Evolutionary conservation across 2,113 vertebrate species (phyloP).

Genomic region (Dicerorhinus sumatrensis): DNA sequence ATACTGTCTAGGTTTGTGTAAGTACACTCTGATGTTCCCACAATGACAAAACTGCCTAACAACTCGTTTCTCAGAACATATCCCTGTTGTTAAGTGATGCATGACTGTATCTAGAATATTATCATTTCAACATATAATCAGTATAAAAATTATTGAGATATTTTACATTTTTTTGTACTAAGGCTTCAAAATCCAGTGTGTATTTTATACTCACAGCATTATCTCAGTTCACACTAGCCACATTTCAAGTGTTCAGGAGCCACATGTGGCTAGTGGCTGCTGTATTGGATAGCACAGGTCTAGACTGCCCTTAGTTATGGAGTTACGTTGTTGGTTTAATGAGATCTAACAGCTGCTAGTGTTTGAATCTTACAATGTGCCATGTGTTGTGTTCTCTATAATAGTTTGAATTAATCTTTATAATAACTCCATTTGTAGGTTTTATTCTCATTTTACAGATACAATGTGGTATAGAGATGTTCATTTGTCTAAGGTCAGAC

Average conservation of each 20-base stretch:
- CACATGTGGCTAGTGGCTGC: not conserved
- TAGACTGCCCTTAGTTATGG: not conserved
- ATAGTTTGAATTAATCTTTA: conserved; percentile 29
- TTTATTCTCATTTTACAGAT: conserved; percentile 36
- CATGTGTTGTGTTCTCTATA: not conserved
- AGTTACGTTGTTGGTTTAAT: conserved; percentile 24
- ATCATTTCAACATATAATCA: not conserved
- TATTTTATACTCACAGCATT: not conserved
- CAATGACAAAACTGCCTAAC: no score
- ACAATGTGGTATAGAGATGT: not conserved
- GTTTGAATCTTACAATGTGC: conserved; percentile 9
- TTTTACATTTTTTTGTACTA: not conserved
- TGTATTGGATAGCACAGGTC: not conserved
- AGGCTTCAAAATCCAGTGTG: not conserved
- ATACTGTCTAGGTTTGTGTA: no score
- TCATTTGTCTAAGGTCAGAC: conserved; percentile 26
- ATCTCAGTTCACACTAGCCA: not conserved
- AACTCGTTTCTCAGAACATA: no score
- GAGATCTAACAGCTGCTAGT: not conserved
- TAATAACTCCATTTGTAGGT: not conserved
- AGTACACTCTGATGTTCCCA: no score
- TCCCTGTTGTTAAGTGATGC: no score
- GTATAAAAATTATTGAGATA: conserved; percentile 22
- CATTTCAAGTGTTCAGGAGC: not conserved
- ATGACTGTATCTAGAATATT: not conserved